Evolutionary conservation across 1,140 invertebrate species (phyloP), one percentile per base, ranked within the genome.

Genomic region (Ceratosolen fusciceps): DNA sequence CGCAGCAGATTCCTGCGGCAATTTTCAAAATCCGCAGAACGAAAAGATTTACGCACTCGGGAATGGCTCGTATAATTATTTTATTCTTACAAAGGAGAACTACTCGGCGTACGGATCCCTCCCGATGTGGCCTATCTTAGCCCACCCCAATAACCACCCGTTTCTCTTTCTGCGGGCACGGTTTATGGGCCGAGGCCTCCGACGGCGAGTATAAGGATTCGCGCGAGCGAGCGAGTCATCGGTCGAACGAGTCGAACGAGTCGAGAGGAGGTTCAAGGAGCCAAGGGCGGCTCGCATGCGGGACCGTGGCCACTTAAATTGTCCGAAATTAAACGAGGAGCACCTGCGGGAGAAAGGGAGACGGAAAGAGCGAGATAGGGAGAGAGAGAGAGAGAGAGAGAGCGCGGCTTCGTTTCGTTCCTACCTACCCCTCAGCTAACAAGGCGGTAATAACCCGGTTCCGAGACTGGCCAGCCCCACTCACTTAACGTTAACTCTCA

Each of bases 371-470:
- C n/a, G n/a, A n/a, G n/a, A n/a, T n/a, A n/a, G n/a, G n/a, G n/a
- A n/a, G n/a, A n/a, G n/a, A n/a, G n/a, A n/a, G n/a, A n/a, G n/a
- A n/a, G n/a, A n/a, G n/a, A n/a, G 26, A 39, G 37, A 49, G 31
- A 52, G 72, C 71, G 49, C 31, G 54, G 43, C 21, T 56, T 34
- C 52, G 29, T 56, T 74, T n/a, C n/a, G n/a, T n/a, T n/a, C n/a
- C n/a, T n/a, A n/a, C 37, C 37, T 16, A 37, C 47, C 62, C 65
- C 12, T 65, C 49, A 21, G 73, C 84, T 90, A 90, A 90, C 88
- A 90, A 90, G 89, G 82, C 85, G 84, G 86, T 89, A 90, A 90
- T 90, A 90, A 89, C 83, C 85, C 82, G 83, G 83, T 86, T 85
- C 77, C 80, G 79, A 80, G 65, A 67, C 72, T 77, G 81, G 54